Conservation (phyloP, 2,113 vertebrate genomes). For the Perca fluviatilis region DNA sequence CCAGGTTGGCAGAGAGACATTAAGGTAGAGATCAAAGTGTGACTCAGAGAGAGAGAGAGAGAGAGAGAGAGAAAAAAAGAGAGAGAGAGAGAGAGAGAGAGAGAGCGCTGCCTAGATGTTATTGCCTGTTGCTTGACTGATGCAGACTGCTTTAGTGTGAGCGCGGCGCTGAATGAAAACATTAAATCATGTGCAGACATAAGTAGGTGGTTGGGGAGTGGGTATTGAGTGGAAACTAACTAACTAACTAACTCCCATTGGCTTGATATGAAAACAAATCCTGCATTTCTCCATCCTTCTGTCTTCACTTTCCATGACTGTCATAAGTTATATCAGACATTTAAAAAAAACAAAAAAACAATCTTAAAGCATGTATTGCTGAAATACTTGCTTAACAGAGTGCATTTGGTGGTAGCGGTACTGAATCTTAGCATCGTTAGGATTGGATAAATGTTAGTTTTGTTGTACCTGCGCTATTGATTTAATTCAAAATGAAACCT, state of each 20-base stretch:
- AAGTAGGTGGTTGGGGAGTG: not conserved
- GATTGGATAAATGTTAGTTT: not conserved
- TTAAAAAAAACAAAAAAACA: not conserved
- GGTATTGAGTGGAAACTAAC: not conserved
- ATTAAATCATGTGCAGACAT: not conserved
- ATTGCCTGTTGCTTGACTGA: not conserved
- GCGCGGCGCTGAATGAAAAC: constrained; percentile 5
- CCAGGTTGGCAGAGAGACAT: not conserved
- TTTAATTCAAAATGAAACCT: too few relatives aligned
- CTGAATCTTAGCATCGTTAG: not conserved
- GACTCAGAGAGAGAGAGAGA: constrained; percentile 31
- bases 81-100: not conserved
- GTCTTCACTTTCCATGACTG: not conserved
- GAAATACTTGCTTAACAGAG: not conserved
- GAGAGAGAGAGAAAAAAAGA: too few relatives aligned
- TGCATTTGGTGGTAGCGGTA: not conserved
- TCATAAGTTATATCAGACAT: not conserved
- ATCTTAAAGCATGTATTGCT: not conserved
- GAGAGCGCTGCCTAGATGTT: not conserved
- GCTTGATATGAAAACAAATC: not conserved
- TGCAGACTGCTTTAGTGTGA: not conserved
- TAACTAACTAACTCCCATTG: not conserved
- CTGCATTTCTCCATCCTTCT: not conserved
- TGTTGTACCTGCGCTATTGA: not conserved
- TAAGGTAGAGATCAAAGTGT: not conserved